These are phyloP conservation scores for Cheilosia soror DNA, from an alignment of 2,888 invertebrate genomes.

Conservation along the genomic window DNA sequence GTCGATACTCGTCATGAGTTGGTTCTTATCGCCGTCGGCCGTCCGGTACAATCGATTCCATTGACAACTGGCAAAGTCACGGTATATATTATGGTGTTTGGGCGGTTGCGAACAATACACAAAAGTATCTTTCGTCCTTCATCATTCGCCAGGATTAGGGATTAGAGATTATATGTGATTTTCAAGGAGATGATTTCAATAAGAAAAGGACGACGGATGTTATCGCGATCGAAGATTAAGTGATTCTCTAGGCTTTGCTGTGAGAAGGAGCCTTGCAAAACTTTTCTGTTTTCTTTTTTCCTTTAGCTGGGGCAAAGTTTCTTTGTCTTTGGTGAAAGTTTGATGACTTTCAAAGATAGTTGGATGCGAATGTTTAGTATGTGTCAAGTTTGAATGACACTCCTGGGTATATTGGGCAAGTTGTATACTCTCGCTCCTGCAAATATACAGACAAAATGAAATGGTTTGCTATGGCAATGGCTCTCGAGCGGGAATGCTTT, in stretches of 20 bases:
- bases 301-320: slow-evolving; percentile 7
- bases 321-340: slow-evolving; percentile 47
- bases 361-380: slow-evolving; percentile 65
- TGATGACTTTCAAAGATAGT: slow-evolving; percentile 69
- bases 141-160: slow-evolving; percentile 5
- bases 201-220: slow-evolving; percentile 22
- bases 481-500: neutral
- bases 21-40: neutral
- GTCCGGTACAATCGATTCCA: slow-evolving; percentile 31
- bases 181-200: slow-evolving; percentile 51
- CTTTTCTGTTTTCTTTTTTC: neutral
- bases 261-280: slow-evolving; percentile 15
- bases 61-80: slow-evolving; percentile 16
- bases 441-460: neutral
- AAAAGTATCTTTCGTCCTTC: slow-evolving; percentile 24
- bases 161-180: slow-evolving; percentile 17
- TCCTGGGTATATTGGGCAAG: slow-evolving; percentile 67
- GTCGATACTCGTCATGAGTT: neutral
- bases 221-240: slow-evolving; percentile 66
- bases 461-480: slow-evolving; percentile 19
- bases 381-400: slow-evolving; percentile 74
- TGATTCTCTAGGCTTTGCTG: slow-evolving; percentile 20
- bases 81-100: neutral
- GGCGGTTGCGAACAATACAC: slow-evolving; percentile 13
- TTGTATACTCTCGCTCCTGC: neutral